Evolutionary conservation across 2,797 vertebrate species (phyloP), one percentile per base, ranked within the genome.

Genomic region (Sebastes cheni): DNA sequence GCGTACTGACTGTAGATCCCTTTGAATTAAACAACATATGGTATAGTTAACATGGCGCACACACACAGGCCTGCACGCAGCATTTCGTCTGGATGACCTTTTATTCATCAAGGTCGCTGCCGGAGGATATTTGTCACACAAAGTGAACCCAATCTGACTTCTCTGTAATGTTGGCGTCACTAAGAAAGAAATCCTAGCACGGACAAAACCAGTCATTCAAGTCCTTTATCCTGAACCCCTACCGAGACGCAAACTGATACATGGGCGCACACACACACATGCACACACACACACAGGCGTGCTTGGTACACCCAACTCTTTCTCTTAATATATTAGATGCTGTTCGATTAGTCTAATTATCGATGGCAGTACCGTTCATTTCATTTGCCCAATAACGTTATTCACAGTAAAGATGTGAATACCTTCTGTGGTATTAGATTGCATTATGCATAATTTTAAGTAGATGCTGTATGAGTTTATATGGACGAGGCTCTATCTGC

Each of bases 101-200:
- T 9, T 62, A 70, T 32, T 50, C 30, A 62, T 88, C 52, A 74
- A 86, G 82, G 77, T 72, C 14, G 8, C 27, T n/a, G 67, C 42
- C 58, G 60, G 65, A 72, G 62, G 62, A 66, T 72, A 54, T 70
- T 75, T 10, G 7, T 82, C 76, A 54, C 77, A 54, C 72, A 65
- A 73, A 83, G 78, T 58, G 73, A 83, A 87, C 81, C 50, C 56
- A 88, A 82, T 84, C 84, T 86, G 66, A 88, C 86, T 60, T 78
- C 54, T 79, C 62, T 69, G 77, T 82, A 73, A 70, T 69, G 58
- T 74, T 11, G 4, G 23, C 50, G 65, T 89, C 84, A 78, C 71
- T 13, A 18, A 46, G 68, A 70, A 46, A 78, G 86, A 91, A 91
- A 91, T 86, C 88, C 86, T 83, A 92, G 84, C 73, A 82, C 22